A percentile compares a stretch with the other conserved stretches of the same genome.
These are phyloP conservation scores for Siniperca obscura DNA, from an alignment of 2,797 vertebrate species.

Conservation along the genomic window DNA sequence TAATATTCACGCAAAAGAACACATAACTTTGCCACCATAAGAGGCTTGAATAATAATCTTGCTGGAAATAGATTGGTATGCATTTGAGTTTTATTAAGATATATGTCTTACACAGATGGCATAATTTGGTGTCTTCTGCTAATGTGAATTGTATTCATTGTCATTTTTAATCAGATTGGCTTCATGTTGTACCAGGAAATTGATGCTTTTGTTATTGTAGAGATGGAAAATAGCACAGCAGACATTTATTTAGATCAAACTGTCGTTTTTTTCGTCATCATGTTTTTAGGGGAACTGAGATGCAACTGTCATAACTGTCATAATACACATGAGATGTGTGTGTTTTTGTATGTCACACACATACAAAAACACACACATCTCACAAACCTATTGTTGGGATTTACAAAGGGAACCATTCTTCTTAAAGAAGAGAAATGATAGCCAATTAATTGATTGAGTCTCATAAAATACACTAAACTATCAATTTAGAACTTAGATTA, in stretches of 20 bases:
- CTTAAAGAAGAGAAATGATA: no score
- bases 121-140: not conserved
- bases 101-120: not conserved
- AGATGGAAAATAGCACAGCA: not conserved
- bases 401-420: no score
- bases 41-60: constrained; percentile 2
- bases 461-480: no score
- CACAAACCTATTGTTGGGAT: not conserved
- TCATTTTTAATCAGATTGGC: constrained; percentile 4
- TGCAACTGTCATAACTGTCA: not conserved
- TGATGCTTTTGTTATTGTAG: not conserved
- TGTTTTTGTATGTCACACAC: no score
- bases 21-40: not conserved
- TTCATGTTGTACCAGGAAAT: constrained; percentile 8
- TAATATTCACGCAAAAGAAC: not conserved
- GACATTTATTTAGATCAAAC: not conserved
- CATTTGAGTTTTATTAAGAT: constrained; percentile 13
- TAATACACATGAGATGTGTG: no score
- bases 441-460: no score
- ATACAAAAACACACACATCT: not conserved
- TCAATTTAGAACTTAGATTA: no score
- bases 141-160: not conserved
- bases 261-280: not conserved
- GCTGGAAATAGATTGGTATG: constrained; percentile 16
- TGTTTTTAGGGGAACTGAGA: not conserved